phyloP scores from a whole-genome alignment of 1,140 invertebrate species.

The Neodiprion pinetum region DNA sequence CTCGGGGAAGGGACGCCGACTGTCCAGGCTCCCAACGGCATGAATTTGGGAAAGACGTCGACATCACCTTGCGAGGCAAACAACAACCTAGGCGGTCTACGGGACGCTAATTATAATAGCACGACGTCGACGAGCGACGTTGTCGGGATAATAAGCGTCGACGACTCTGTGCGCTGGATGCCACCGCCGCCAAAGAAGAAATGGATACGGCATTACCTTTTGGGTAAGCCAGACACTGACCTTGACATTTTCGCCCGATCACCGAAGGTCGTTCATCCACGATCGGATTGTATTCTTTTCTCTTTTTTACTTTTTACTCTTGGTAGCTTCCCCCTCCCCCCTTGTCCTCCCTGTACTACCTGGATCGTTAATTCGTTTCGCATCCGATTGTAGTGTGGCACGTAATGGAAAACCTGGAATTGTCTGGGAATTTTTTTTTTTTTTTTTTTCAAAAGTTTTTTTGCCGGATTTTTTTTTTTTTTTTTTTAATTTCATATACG shows the following conservation, averaged over 20 bases:
- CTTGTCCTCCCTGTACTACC: no score
- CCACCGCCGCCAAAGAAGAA: conserved; percentile 74
- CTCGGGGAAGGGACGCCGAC: conserved; percentile 44
- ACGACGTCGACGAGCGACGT: conserved; percentile 25
- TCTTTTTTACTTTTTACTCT: no score
- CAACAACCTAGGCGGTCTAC: conserved; percentile 26
- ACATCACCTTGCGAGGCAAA: conserved; percentile 23
- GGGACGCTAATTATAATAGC: background rate
- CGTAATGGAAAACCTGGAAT: background rate
- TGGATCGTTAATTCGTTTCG: background rate
- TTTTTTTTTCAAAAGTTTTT: background rate
- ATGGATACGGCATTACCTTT: conserved; percentile 74
- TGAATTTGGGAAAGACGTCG: conserved; percentile 31
- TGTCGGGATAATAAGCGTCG: conserved; percentile 31
- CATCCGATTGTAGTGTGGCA: background rate
- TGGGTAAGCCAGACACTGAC: conserved; percentile 49
- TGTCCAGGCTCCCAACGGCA: conserved; percentile 42
- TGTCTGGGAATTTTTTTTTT: no score
- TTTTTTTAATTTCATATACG: background rate
- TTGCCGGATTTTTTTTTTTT: background rate
- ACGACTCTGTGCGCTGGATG: conserved; percentile 40
- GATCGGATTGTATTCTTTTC: no score
- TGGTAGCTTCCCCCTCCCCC: no score
- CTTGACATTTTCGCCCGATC: background rate
- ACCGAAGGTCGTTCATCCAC: background rate